phyloP scores from a whole-genome alignment of 2,797 vertebrate genomes.

The Benthosema pterotum region DNA sequence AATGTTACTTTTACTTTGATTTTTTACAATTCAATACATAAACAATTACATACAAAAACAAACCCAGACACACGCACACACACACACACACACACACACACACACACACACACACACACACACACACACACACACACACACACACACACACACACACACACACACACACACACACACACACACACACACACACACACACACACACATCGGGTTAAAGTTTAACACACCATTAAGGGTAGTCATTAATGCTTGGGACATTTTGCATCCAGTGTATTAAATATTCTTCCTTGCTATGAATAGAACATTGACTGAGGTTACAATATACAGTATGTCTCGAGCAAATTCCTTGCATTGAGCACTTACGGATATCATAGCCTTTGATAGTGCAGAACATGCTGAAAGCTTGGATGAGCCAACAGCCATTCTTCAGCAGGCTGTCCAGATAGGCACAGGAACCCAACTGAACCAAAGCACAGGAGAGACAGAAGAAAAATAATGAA shows the following conservation, averaged over 20 bases:
- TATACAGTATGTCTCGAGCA: too few relatives aligned
- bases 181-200: constrained; percentile 10
- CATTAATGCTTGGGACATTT: too few relatives aligned
- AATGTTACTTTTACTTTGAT: too few relatives aligned
- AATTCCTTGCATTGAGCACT: constrained; percentile 43
- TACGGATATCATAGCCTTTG: constrained; percentile 77
- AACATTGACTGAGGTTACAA: too few relatives aligned
- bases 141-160: constrained; percentile 19
- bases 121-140: neutral
- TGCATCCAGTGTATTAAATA: too few relatives aligned
- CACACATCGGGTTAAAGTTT: neutral
- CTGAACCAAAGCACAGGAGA: constrained; percentile 41
- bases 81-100: neutral
- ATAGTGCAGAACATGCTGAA: constrained; percentile 84
- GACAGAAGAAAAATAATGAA: neutral
- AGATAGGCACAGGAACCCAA: constrained; percentile 79
- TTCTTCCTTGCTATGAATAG: too few relatives aligned
- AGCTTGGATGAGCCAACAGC: constrained; percentile 81
- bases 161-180: neutral
- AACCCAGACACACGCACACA: neutral
- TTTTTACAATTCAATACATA: neutral
- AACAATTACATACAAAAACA: neutral
- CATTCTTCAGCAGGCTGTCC: constrained; percentile 73
- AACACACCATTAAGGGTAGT: too few relatives aligned
- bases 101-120: constrained; percentile 11